Conservation (phyloP, 2,113 vertebrate genomes). For the Myrmecophaga tridactyla region DNA sequence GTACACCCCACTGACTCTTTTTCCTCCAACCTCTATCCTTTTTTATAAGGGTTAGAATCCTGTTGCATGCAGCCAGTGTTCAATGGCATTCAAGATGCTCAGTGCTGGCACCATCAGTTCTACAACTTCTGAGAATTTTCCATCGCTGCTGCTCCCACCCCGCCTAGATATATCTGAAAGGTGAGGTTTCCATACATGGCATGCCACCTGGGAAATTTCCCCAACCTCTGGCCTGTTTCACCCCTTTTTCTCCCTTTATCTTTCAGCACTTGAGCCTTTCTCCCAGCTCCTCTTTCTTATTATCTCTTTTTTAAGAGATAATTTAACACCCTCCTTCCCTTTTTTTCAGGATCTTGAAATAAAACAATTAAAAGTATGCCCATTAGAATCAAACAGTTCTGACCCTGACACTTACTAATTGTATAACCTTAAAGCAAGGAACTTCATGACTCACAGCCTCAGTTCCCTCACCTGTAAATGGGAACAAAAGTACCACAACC, state of each 20-base stretch:
- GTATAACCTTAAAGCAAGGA: not conserved
- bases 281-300: not conserved
- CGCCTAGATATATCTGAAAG: not conserved
- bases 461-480: not conserved
- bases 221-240: not conserved
- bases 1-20: not conserved
- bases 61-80: not conserved
- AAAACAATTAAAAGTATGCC: not conserved
- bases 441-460: not conserved
- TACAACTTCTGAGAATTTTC: not conserved
- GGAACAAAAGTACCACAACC: not conserved
- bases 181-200: not conserved
- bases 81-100: not conserved
- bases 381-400: not conserved
- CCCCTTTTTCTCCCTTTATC: not conserved
- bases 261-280: not conserved
- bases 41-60: not conserved
- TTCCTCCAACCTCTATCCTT: not conserved
- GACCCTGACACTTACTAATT: not conserved
- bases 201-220: not conserved
- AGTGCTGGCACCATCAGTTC: fast-evolving
- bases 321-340: too few species aligned
- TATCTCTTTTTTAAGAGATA: too few species aligned
- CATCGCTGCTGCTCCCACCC: not conserved
- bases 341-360: not conserved